Evolutionary conservation across 2,888 invertebrate genomes (phyloP).

Genomic region (Ichneumon xanthorius): DNA sequence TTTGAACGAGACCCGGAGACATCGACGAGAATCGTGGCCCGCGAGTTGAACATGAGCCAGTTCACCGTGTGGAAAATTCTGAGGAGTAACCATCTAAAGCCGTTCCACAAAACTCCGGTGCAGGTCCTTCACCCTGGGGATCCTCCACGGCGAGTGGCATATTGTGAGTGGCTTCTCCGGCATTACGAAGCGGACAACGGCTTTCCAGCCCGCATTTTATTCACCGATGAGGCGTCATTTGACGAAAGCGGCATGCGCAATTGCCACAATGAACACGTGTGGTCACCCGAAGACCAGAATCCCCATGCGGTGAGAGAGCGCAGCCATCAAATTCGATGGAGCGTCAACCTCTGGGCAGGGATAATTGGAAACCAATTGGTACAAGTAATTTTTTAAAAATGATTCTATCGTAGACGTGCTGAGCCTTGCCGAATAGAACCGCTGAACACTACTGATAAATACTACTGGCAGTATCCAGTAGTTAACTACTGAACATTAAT

Average conservation of each 20-base stretch:
- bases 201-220: background rate
- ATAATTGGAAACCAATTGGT: background rate
- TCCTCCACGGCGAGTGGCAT: background rate
- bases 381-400: background rate
- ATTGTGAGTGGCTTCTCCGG: background rate
- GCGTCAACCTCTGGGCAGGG: background rate
- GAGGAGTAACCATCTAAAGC: background rate
- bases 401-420: too few relatives aligned
- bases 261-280: background rate
- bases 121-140: background rate
- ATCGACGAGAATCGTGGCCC: background rate
- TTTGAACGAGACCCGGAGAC: background rate
- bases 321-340: constrained; percentile 8
- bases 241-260: background rate
- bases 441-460: too few relatives aligned
- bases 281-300: background rate
- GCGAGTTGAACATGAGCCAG: background rate
- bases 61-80: background rate
- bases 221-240: background rate
- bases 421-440: too few relatives aligned
- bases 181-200: background rate
- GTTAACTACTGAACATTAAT: too few relatives aligned
- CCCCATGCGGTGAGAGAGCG: background rate
- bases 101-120: background rate
- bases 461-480: too few relatives aligned